Evolutionary conservation across 2,797 vertebrate genomes (phyloP).

Genomic region (Sorex maritimensis): DNA sequence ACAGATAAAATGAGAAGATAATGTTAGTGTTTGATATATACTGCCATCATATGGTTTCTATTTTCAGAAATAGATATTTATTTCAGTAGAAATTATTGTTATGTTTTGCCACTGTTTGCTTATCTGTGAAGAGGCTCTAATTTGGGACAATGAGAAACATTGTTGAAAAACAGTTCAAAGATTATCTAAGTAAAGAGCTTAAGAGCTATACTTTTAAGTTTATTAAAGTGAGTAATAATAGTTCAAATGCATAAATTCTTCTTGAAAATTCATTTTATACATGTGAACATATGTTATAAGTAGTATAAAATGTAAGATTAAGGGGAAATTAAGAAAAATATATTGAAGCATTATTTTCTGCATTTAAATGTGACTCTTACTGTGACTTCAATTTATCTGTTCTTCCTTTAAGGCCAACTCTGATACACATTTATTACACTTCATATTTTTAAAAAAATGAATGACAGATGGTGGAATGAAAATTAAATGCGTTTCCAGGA

Average conservation of each 20-base stretch:
- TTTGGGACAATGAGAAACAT: not conserved
- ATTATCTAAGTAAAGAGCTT: not conserved
- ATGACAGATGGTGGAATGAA: not conserved
- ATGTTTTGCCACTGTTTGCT: not conserved
- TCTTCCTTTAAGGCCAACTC: not conserved
- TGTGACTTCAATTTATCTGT: not conserved
- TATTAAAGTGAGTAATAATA: not conserved
- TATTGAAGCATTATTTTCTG: not conserved
- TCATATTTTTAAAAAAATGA: constrained; percentile 1
- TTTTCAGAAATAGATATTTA: not conserved
- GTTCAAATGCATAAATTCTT: not conserved
- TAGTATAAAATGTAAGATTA: not conserved
- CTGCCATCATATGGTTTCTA: too few species aligned
- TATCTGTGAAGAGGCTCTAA: not conserved
- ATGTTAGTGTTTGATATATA: not conserved
- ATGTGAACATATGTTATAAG: not conserved
- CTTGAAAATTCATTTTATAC: not conserved
- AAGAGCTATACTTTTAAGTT: not conserved
- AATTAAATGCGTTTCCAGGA: not conserved
- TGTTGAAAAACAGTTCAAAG: not conserved
- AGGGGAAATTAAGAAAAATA: not conserved
- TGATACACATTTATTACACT: not conserved
- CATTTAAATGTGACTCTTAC: not conserved
- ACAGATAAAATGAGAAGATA: not conserved
- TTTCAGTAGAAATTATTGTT: not conserved